phyloP scores from a whole-genome alignment of 2,888 invertebrate genomes.

The Choristoneura rosaceana region DNA sequence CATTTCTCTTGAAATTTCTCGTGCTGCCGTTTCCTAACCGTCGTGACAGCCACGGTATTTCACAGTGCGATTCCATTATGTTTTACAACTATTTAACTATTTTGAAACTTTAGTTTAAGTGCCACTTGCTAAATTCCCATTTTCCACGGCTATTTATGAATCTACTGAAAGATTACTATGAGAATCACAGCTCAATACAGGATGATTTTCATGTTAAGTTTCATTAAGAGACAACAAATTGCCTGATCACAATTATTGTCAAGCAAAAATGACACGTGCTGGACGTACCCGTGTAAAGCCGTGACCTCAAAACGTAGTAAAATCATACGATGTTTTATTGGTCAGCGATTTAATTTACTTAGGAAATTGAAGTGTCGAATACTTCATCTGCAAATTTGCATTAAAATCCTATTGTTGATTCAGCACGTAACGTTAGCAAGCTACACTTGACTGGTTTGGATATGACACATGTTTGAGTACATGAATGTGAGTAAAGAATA shows the following conservation, averaged over 20 bases:
- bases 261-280: conserved; percentile 52
- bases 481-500: conserved; percentile 58
- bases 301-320: conserved; percentile 67
- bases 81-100: conserved; percentile 54
- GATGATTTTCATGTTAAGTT: neutral
- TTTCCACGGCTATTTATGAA: conserved; percentile 10
- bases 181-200: neutral
- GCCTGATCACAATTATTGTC: neutral
- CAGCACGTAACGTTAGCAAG: conserved; percentile 62
- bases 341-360: conserved; percentile 57
- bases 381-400: conserved; percentile 69
- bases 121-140: conserved; percentile 36
- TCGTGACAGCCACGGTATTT: conserved; percentile 71
- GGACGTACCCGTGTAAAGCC: conserved; percentile 46
- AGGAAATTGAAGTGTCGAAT: conserved; percentile 57
- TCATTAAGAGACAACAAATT: neutral
- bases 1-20: conserved; percentile 52
- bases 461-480: conserved; percentile 77
- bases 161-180: neutral
- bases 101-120: conserved; percentile 54
- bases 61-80: conserved; percentile 64
- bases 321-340: conserved; percentile 55
- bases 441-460: conserved; percentile 68
- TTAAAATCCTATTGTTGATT: conserved; percentile 74
- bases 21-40: conserved; percentile 65